Conservation (phyloP, 92 coral and sea anemone species). For the Zoanthus gigantus region DNA sequence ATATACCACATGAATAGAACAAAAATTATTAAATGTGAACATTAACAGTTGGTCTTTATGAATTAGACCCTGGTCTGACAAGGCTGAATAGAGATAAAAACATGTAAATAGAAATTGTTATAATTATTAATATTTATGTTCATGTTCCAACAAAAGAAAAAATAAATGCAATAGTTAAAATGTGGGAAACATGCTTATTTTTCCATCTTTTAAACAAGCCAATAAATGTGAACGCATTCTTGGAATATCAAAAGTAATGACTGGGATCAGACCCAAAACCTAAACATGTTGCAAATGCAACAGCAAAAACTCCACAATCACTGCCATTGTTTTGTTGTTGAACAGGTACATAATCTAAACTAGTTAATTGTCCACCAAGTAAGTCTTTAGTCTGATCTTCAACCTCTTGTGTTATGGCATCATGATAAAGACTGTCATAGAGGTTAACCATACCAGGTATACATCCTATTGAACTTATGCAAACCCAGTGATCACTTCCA, state of each 20-base stretch:
- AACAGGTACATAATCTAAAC: constrained; percentile 20
- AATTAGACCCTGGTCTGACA: constrained; percentile 12
- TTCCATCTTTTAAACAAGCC: constrained; percentile 60
- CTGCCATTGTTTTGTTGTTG: too few species aligned
- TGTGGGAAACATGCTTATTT: constrained; percentile 18
- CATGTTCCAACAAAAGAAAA: constrained; percentile 12
- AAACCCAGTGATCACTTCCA: constrained; percentile 62
- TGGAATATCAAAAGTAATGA: constrained; percentile 51
- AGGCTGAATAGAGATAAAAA: constrained; percentile 21
- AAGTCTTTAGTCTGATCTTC: constrained; percentile 62
- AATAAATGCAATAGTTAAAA: neutral
- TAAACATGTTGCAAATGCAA: constrained; percentile 71
- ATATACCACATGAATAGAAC: constrained; percentile 9
- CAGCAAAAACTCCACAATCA: too few species aligned
- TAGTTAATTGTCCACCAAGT: constrained; percentile 50
- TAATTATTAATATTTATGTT: constrained; percentile 5
- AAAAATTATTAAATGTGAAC: constrained; percentile 7
- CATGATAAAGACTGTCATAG: constrained; percentile 28
- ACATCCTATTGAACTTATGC: constrained; percentile 59
- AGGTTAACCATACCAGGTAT: constrained; percentile 26
- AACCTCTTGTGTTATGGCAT: constrained; percentile 52
- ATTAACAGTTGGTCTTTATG: constrained; percentile 15
- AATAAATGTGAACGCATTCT: constrained; percentile 70
- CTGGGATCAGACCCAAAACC: constrained; percentile 57
- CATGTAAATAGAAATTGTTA: constrained; percentile 8